Evolutionary conservation across 1,140 invertebrate species (phyloP).

Genomic region (Achatina immaculata): DNA sequence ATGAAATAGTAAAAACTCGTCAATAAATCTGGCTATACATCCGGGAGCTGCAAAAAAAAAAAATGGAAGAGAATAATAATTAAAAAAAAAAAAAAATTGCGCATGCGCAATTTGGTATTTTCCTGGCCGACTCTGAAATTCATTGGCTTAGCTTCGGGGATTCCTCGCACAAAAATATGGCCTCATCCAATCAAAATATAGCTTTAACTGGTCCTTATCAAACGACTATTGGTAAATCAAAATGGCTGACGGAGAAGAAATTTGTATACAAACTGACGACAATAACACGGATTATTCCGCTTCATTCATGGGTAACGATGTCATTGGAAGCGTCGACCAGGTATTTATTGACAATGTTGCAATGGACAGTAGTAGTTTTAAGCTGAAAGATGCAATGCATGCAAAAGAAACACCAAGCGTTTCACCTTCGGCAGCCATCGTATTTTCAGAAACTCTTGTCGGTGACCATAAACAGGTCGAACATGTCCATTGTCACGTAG

Average conservation of each 20-base stretch:
- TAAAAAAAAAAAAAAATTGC: background rate
- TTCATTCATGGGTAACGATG: background rate
- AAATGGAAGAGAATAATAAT: too few species aligned
- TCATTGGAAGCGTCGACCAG: background rate
- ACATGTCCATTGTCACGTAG: slow-evolving; percentile 35
- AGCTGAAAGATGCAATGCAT: background rate
- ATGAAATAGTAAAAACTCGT: too few species aligned
- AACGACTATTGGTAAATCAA: slow-evolving; percentile 20
- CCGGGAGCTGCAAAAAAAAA: too few species aligned
- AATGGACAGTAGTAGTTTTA: background rate
- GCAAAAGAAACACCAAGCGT: background rate
- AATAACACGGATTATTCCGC: background rate
- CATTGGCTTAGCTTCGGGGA: slow-evolving; percentile 22
- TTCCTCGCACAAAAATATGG: slow-evolving; percentile 9
- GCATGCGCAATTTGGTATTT: background rate
- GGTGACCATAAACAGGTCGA: slow-evolving; percentile 6
- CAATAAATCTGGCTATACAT: too few species aligned
- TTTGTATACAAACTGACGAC: slow-evolving; percentile 28
- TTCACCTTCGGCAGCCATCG: background rate
- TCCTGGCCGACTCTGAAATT: background rate
- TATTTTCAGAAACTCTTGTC: background rate
- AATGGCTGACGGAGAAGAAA: slow-evolving; percentile 31
- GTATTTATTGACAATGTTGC: background rate
- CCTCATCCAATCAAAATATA: slow-evolving; percentile 29
- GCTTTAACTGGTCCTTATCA: background rate